phyloP scores from a whole-genome alignment of 2,113 vertebrate species.

The Hyperoodon ampullatus region DNA sequence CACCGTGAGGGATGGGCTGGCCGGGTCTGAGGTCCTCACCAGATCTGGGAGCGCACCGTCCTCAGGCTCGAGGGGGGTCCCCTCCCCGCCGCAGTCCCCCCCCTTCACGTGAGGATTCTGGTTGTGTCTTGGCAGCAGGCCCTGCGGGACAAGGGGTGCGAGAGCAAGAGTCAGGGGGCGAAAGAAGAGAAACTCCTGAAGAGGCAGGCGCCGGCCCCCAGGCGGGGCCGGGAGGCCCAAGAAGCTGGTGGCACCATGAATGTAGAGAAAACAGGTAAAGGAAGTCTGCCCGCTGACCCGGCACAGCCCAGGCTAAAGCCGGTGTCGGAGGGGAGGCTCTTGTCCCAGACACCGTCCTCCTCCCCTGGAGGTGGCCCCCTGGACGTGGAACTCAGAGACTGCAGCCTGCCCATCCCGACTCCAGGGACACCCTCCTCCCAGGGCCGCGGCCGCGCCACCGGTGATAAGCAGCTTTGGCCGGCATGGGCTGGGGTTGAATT shows the following conservation, averaged over 20 bases:
- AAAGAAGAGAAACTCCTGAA: slow-evolving; percentile 82
- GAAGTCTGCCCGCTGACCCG: background rate
- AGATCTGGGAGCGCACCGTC: background rate
- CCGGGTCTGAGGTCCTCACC: background rate
- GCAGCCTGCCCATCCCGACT: background rate
- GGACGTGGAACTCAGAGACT: background rate
- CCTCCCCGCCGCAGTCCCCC: background rate
- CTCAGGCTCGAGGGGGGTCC: background rate
- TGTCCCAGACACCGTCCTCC: background rate
- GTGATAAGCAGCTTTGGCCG: slow-evolving; percentile 64
- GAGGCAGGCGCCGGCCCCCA: background rate
- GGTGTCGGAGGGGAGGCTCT: background rate
- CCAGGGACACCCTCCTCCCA: background rate
- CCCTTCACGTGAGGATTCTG: slow-evolving; percentile 65
- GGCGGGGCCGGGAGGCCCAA: slow-evolving; percentile 50
- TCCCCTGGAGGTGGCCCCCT: background rate
- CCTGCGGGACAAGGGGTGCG: slow-evolving; percentile 85
- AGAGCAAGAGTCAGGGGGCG: slow-evolving; percentile 85
- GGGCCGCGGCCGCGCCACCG: background rate
- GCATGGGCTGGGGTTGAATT: slow-evolving; percentile 35
- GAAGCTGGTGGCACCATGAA: slow-evolving; percentile 77
- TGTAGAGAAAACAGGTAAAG: slow-evolving; percentile 85
- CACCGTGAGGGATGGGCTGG: rapidly evolving
- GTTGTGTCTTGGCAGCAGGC: slow-evolving; percentile 82
- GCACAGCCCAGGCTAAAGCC: background rate